Evolutionary conservation across 2,113 vertebrate species (phyloP), one percentile per base, ranked within the genome.

Genomic region (Sylvietta virens): DNA sequence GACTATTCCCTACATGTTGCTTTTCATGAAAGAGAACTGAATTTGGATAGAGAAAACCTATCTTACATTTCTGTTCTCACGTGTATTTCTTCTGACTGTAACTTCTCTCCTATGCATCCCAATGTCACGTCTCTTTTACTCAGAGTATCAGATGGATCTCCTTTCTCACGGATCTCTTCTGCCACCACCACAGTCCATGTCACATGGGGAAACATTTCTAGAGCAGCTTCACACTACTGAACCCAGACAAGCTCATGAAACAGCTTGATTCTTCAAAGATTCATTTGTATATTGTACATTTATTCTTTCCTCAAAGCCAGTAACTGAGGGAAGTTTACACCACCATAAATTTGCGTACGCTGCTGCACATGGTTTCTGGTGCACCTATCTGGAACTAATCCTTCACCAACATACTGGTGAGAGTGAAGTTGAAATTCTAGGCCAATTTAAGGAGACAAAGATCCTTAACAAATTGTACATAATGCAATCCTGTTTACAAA

Each of bases 201-300:
- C 57, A 30, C 22, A 24, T 1, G 15, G 15, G 39, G 48, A 81
- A 81, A 14, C 2, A 30, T 81, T 77, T 27, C 8, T 13, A 67
- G 33, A 35, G 24, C 30, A 79, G 7, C 13, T n/a, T 74, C 30
- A 51, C 4, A 5, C 7, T 51, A 24, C 8, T 1, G 1, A 73
- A 47, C 26, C 12, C 30, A 11, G 60, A 81, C 3, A 67, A 54
- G 19, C 11, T 67, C 18, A 47, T 35, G 19, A 62, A 81, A 71
- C 17, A 70, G 3, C 12, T 35, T 58, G 19, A 23, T 35, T 85
- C 48, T 90, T 35, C 27, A 44, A 30, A 67, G 47, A 35, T 40
- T 21, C 9, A 8, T 47, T 81, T 58, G 6, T 18, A 26, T 11
- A 57, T 40, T 0, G 0, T 3, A 33, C 21, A 17, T 45, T 16